Percentiles rank a stretch among this genome's conserved stretches.
Evolutionary conservation across 2,888 invertebrate species (phyloP).

Genomic region (Synergus laeviventris): DNA sequence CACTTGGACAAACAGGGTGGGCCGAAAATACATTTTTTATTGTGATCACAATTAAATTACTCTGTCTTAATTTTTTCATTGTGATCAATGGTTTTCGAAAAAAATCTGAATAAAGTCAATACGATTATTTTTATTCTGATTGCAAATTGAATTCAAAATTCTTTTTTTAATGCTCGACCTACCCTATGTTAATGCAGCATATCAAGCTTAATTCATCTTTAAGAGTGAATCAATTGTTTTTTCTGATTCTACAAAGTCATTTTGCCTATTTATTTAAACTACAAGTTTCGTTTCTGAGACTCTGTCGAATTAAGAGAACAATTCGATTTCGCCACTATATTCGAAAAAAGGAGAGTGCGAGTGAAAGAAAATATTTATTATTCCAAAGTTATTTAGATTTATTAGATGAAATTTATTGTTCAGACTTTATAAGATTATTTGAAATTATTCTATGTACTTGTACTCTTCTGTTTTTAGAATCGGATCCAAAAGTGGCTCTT

Average conservation of each 20-base stretch:
- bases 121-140: not conserved
- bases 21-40: not conserved
- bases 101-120: too few relatives aligned
- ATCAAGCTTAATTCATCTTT: not conserved
- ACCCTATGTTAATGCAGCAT: not conserved
- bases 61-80: too few relatives aligned
- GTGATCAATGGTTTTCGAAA: too few relatives aligned
- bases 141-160: not conserved
- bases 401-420: not conserved
- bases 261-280: constrained; percentile 29
- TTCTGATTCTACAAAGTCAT: constrained; percentile 16
- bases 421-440: not conserved
- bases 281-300: not conserved
- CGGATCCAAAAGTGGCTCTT: constrained; percentile 23
- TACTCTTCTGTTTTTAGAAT: constrained; percentile 12
- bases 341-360: constrained; percentile 15
- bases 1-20: constrained; percentile 5
- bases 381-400: constrained; percentile 25
- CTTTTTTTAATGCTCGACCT: not conserved
- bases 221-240: constrained; percentile 8
- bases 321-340: not conserved
- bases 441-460: constrained; percentile 1
- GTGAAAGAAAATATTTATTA: constrained; percentile 12
- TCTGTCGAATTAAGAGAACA: not conserved
- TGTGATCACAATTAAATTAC: not conserved